phyloP scores from a whole-genome alignment of 2,113 vertebrate species.

The Lasiurus borealis region DNA sequence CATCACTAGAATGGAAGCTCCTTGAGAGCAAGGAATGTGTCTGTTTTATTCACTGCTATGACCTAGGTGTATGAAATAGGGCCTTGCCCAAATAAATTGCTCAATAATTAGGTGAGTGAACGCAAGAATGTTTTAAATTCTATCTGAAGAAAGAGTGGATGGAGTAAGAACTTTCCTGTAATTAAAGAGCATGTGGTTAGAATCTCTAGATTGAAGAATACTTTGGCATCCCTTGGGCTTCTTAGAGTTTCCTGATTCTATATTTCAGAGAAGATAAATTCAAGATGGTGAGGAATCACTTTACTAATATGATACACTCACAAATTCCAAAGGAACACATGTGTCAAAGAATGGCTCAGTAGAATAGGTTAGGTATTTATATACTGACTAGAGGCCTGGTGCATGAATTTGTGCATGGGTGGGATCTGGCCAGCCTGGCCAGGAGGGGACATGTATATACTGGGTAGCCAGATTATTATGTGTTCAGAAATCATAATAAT shows the following conservation, averaged over 20 bases:
- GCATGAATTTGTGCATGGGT: no score
- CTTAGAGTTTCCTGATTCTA: slow-evolving; percentile 14
- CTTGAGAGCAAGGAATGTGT: not conserved
- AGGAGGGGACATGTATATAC: no score
- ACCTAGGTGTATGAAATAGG: not conserved
- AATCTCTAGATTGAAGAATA: slow-evolving; percentile 33
- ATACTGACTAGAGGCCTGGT: not conserved
- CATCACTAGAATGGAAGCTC: not conserved
- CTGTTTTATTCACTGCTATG: not conserved
- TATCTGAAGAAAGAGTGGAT: slow-evolving; percentile 2
- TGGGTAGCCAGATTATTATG: no score
- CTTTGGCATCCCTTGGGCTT: not conserved
- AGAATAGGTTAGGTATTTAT: not conserved
- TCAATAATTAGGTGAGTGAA: not conserved
- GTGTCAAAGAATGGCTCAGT: not conserved
- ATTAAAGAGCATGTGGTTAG: not conserved
- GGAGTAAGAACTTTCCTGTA: not conserved
- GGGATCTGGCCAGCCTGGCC: no score
- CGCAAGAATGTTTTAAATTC: not conserved
- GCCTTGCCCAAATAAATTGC: not conserved
- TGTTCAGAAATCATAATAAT: no score
- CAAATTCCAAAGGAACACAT: not conserved
- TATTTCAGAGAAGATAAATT: not conserved
- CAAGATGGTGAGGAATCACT: not conserved
- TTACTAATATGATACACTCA: not conserved